phyloP scores from a whole-genome alignment of 2,888 invertebrate genomes.

The Anodontia alba region DNA sequence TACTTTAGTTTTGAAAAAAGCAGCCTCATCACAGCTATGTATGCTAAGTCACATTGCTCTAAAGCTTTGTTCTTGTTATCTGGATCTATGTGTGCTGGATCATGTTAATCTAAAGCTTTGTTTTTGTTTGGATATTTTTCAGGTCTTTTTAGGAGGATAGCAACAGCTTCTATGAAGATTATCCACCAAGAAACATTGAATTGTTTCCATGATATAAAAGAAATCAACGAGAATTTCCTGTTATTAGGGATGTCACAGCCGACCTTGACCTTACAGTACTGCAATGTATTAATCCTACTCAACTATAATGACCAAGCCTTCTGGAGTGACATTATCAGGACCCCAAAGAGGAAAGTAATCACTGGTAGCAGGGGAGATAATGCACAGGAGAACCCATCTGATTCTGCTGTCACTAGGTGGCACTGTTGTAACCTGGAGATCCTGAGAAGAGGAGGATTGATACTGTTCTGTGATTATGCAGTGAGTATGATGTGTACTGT shows the following conservation, averaged over 20 bases:
- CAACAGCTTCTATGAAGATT: conserved; percentile 87
- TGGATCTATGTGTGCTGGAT: too few species aligned
- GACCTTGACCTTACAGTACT: conserved; percentile 91
- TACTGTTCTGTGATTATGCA: conserved; percentile 92
- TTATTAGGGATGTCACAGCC: conserved; percentile 86
- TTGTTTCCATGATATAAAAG: conserved; percentile 82
- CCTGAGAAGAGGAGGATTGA: conserved; percentile 89
- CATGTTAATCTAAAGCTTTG: too few species aligned
- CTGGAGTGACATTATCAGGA: conserved; percentile 89
- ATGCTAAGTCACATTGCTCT: too few species aligned
- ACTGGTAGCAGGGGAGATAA: conserved; percentile 65
- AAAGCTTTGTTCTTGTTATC: too few species aligned
- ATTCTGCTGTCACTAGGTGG: background rate
- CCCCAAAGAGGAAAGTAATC: conserved; percentile 81
- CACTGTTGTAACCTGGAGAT: conserved; percentile 87
- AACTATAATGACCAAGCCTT: conserved; percentile 90
- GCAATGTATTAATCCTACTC: conserved; percentile 90
- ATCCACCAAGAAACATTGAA: conserved; percentile 71
- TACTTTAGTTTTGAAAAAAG: too few species aligned
- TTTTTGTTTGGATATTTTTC: conserved; percentile 1
- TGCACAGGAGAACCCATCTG: conserved; percentile 47
- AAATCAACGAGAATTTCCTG: conserved; percentile 80
- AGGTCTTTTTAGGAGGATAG: conserved; percentile 86
- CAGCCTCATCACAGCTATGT: too few species aligned
- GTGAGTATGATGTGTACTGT: conserved; percentile 86